Evolutionary conservation across 2,113 vertebrate genomes (phyloP).

Genomic region (Sinocyclocheilus anshuiensis): DNA sequence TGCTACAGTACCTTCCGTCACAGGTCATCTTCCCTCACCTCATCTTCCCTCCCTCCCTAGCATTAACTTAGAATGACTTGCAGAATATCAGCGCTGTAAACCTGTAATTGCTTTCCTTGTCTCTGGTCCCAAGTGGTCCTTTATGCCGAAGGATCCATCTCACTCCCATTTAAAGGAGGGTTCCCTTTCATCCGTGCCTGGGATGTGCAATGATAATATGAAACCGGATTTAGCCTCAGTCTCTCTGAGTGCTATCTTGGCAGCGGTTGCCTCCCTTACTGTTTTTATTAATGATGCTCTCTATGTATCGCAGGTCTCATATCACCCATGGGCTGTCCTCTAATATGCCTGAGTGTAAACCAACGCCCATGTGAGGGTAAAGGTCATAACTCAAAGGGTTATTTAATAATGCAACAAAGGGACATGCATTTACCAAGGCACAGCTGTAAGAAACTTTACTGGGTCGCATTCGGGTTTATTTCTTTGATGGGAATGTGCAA

Average conservation of each 20-base stretch:
- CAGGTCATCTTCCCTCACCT: not conserved
- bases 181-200: slow-evolving; percentile 56
- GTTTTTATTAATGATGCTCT: slow-evolving; percentile 49
- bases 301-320: slow-evolving; percentile 39
- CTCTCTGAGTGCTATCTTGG: slow-evolving; percentile 48
- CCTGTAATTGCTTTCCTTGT: slow-evolving; percentile 57
- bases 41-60: not conserved
- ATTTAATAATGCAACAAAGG: slow-evolving; percentile 57
- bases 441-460: slow-evolving; percentile 21
- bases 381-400: slow-evolving; percentile 50
- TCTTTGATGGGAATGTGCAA: not conserved
- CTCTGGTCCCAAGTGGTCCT: slow-evolving; percentile 52
- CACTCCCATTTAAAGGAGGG: slow-evolving; percentile 53
- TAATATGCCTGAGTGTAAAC: slow-evolving; percentile 54
- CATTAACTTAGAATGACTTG: slow-evolving; percentile 52
- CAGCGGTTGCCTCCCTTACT: slow-evolving; percentile 37
- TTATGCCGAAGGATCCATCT: slow-evolving; percentile 54
- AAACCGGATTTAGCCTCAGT: slow-evolving; percentile 57
- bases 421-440: slow-evolving; percentile 26
- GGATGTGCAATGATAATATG: slow-evolving; percentile 55
- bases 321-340: slow-evolving; percentile 41
- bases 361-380: slow-evolving; percentile 43
- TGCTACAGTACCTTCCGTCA: not conserved
- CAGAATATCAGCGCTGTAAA: slow-evolving; percentile 50
- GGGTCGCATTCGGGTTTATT: slow-evolving; percentile 1